Evolutionary conservation across 2,888 invertebrate genomes (phyloP), one percentile per base, ranked within the genome.

Genomic region (Macrostomum cliftonense): DNA sequence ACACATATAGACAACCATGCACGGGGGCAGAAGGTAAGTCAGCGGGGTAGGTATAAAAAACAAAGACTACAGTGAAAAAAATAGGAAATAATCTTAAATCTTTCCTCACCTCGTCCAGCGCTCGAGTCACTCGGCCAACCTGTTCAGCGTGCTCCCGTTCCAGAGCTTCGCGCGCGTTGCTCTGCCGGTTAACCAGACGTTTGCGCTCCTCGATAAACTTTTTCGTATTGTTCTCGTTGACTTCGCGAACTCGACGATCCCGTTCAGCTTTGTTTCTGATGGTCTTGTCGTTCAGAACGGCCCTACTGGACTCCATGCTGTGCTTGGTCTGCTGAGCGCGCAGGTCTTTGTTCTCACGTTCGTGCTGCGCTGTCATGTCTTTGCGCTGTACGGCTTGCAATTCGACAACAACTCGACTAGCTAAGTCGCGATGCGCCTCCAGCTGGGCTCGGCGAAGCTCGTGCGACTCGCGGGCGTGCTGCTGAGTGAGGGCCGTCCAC

Each of bases 151-250:
- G 28, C 28, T 28, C 28, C 4, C 28, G 28, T 28, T 28, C 28
- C 28, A 28, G 9, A 28, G 28, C 28, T 28, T 28, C 28, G 4
- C 28, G 28, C 9, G 28, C 28, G 28, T 28, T 28, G 28, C 28
- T 28, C 28, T 28, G 28, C 9, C 28, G 28, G 9, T 28, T 28
- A 28, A 28, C 28, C 28, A 28, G 28, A 7, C 28, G 28, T 28
- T 28, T 40, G 16, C 87, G 77, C 71, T 95, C 93, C 59, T 93
- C 93, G 76, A 91, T 81, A 66, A 95, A 95, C 63, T 86, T 85
- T 71, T 93, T 93, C 47, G 88, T 89, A 68, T 93, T 93, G 68
- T 91, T 93, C 66, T 89, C 88, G 62, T 91, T 88, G 70, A 91
- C 87, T 71, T 93, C 89, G 21, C 85, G 76, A 49, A 52, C 53